These are phyloP conservation scores for Thalassarche chlororhynchos DNA, from an alignment of 2,113 vertebrate genomes.

Conservation along the genomic window DNA sequence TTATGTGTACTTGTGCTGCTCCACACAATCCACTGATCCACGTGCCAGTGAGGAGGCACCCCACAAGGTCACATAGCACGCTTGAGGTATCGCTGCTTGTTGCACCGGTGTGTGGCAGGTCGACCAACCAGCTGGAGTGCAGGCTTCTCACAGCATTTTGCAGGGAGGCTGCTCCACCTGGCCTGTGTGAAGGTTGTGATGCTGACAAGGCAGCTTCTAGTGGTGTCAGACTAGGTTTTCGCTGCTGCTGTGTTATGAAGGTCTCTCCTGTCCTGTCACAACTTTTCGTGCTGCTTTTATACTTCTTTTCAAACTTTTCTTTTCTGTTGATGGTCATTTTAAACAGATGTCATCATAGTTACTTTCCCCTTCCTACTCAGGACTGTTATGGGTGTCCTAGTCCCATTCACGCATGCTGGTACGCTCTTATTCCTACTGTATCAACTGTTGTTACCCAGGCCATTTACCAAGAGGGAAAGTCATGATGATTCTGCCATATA, in stretches of 20 bases:
- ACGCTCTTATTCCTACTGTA: background rate
- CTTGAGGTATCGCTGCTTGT: rapidly evolving
- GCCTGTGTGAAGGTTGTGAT: background rate
- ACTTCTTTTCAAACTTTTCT: background rate
- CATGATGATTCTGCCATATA: background rate
- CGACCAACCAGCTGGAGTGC: background rate
- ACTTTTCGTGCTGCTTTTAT: background rate
- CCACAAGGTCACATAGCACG: background rate
- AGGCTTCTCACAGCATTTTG: background rate
- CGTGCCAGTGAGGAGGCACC: too few species aligned
- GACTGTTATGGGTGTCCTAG: background rate
- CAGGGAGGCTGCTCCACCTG: background rate
- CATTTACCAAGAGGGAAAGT: background rate
- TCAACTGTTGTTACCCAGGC: background rate
- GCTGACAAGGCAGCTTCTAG: background rate
- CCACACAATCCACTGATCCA: background rate
- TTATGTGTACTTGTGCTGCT: background rate
- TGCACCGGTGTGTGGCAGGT: rapidly evolving
- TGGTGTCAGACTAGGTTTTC: background rate
- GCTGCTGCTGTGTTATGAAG: background rate
- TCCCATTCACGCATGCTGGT: background rate
- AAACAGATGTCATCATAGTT: background rate
- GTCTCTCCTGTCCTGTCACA: background rate
- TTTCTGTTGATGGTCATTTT: background rate
- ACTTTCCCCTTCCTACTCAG: background rate